Evolutionary conservation across 2,888 invertebrate genomes (phyloP), one percentile per base, ranked within the genome.

Genomic region (Lagria hirta): DNA sequence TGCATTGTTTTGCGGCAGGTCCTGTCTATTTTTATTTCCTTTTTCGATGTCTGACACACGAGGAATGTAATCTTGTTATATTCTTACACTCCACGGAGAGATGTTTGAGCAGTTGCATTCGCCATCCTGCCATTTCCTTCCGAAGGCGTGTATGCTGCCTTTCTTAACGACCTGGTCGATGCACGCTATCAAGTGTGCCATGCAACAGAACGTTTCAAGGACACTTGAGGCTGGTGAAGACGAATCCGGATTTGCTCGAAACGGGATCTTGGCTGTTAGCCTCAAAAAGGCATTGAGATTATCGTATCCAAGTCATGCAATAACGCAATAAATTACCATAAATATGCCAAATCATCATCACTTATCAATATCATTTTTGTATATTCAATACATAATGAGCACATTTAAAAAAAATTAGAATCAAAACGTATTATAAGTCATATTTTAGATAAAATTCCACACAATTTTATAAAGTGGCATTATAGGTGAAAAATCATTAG

Each of bases 21-120:
- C 53, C 54, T 44, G 52, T 43, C 55, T 48, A 49, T 45, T 49
- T 55, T 54, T 52, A 24, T 43, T 52, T 51, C 54, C 40, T 58
- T 58, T 58, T 53, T 49, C 52, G 45, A 47, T 55, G 58, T 58
- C 58, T 58, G 58, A 58, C 55, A 58, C 53, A 58, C 54, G 51
- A 53, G 55, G 59, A 57, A 57, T 59, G 56, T 56, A 57, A 56
- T 59, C 57, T 59, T 55, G 57, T 55, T 57, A 52, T 54, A 59
- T 59, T 59, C 59, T 59, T 57, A 56, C 59, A 56, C 55, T 50
- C 33, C 38, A 10, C n/a, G 15, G 18, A 11, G 20, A 13, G n/a
- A 12, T 8, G 42, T 16, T 14, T 12, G 21, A 27, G 15, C 36
- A 27, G 24, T 32, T 36, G 36, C 29, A 21, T 21, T 27, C 37